Base-by-base conservation (phyloP, 2,797 vertebrate genomes). In the Sus cebifrons region DNA sequence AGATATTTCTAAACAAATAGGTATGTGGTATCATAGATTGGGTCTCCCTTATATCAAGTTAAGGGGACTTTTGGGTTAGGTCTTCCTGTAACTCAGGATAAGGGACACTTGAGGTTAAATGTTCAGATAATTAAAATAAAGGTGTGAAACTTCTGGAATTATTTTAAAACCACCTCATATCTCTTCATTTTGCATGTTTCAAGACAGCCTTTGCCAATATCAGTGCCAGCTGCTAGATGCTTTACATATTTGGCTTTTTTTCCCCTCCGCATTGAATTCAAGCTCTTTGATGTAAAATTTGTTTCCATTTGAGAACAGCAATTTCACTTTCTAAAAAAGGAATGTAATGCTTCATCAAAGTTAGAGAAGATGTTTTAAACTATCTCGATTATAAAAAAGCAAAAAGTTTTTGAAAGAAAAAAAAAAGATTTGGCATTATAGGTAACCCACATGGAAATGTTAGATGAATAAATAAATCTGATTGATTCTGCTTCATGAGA, bases 161-260 rank as follows among this genome's bases (percentile, higher is more conserved):
- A 92, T 91, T 95, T 75, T 75, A 90, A 97, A 87, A 79, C 32
- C 3, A 56, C 40, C 58, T 86, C 56, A 64, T 84, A 62, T 96
- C 36, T 78, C 86, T 93, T 87, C n/a, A 16, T 32, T 93, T 92
- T 86, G 32, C 73, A 87, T 85, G 36, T 91, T 95, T 95, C 86
- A 73, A 95, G 71, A 83, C 27, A 85, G 52, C 4, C n/a, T 96
- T 92, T 88, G 84, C 90, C 75, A 94, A 56, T 62, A 86, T 82
- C 83, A 91, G 36, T 75, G 60, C 88, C 96, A 97, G 86, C 92
- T 97, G 92, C 83, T 96, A 94, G 91, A 95, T 91, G 83, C 40
- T 97, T 96, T 97, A 97, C 85, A 93, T 98, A 97, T 92, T 89
- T 97, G 95, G 71, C 54, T 94, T 90, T 88, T 87, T 87, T 70